Base-by-base conservation (phyloP, 2,113 vertebrate genomes). In the Notarius lentiginosus region DNA sequence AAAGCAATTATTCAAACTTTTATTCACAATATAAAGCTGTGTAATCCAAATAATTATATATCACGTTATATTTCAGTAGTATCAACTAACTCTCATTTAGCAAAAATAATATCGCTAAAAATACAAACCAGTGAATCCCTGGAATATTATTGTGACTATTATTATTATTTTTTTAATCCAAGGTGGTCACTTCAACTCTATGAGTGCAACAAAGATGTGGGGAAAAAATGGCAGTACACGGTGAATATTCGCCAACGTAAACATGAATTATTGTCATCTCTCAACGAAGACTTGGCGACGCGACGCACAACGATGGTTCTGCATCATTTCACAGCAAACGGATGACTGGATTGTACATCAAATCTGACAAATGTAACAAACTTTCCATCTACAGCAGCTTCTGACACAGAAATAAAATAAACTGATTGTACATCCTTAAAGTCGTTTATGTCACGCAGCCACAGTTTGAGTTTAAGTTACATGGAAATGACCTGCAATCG, bases 21-120 rank as follows among this genome's bases (percentile, higher is more conserved):
- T 77, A 76, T 76, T 84, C 22, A 61, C 41, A 77, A 77, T 85
- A 85, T 65, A 85, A 77, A 85, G 70, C 56, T 49, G 41, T 61
- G 72, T 58, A 84, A 60, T 84, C 70, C 56, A 76, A 84, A 76
- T 76, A 60, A 75, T 73, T 75, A 55, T 30, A 84, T 41, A 17
- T 47, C 22, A 27, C 66, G 61, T 84, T 61, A 84, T 15, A 76
- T 51, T 61, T 84, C 83, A 84, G 83, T 76, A 84, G 70, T 47
- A 75, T 75, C 55, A 83, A n/a, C 22, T 15, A 47, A n/a, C 61
- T 84, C 61, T 84, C 5, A 61, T 49, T 47, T 75, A 49, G 83
- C 56, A 84, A 60, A 84, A 84, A 84, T 79, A 84, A 84, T 76
- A 84, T 55, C 4, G 24, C 51, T 55, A 55, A 17, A 79, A 79